These are phyloP conservation scores for Astatoreochromis straeleni DNA, from an alignment of 2,113 vertebrate species.

Conservation along the genomic window DNA sequence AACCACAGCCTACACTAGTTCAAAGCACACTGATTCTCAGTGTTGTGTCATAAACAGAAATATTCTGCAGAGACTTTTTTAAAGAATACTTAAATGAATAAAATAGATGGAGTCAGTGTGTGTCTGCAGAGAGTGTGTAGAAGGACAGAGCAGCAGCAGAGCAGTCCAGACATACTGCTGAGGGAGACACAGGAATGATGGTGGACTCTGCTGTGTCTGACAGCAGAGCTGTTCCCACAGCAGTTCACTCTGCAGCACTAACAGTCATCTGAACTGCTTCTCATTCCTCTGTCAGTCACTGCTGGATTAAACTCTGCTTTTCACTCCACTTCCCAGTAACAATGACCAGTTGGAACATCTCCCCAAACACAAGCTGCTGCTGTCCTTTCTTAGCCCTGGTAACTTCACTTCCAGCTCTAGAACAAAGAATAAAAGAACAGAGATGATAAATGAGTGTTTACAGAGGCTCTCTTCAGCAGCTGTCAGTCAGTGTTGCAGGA, in stretches of 20 bases:
- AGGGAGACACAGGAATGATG: not conserved
- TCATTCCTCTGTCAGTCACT: not conserved
- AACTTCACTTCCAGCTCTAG: not conserved
- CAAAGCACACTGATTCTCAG: not conserved
- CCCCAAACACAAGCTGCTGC: not conserved
- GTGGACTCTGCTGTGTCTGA: not conserved
- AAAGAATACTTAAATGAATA: not conserved
- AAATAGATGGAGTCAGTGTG: not conserved
- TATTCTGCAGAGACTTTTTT: not conserved
- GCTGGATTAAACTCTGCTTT: not conserved
- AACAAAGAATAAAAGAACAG: not conserved
- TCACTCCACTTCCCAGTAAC: not conserved
- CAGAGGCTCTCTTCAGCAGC: not conserved
- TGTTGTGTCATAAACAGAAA: not conserved
- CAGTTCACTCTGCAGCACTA: not conserved
- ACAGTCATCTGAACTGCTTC: not conserved
- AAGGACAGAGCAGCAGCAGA: not conserved
- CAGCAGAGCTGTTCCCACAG: not conserved
- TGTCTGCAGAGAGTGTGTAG: not conserved
- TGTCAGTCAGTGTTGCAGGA: not conserved
- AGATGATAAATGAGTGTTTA: not conserved
- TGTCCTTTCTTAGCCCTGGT: not conserved
- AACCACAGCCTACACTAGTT: not conserved
- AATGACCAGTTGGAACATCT: not conserved
- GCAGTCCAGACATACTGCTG: not conserved